Evolutionary conservation across 2,888 invertebrate genomes (phyloP).

Genomic region (Cheilosia scutellata): DNA sequence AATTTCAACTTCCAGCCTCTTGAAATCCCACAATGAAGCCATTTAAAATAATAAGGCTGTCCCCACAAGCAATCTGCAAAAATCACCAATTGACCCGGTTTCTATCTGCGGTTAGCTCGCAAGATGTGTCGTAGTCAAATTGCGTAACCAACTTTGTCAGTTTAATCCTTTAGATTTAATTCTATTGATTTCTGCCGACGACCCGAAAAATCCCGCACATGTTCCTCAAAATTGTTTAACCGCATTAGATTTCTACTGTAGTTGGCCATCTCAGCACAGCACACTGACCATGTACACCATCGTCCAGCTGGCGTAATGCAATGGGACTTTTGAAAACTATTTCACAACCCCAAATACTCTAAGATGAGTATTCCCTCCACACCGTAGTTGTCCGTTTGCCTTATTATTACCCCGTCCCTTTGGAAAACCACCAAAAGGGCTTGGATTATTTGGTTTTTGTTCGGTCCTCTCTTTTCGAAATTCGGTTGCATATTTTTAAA

Average conservation of each 20-base stretch:
- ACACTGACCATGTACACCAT: neutral
- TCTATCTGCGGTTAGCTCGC: neutral
- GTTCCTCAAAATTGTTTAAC: constrained; percentile 39
- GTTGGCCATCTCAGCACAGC: constrained; percentile 3
- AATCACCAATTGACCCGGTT: neutral
- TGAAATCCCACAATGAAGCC: neutral
- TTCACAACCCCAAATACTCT: neutral
- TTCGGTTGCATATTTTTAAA: constrained; percentile 45
- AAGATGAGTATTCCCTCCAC: neutral
- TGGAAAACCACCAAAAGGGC: neutral
- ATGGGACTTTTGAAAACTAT: constrained; percentile 8
- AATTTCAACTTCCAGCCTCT: too few relatives aligned
- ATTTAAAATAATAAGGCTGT: constrained; percentile 5
- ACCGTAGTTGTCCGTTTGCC: constrained; percentile 25
- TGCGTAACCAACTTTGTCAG: neutral
- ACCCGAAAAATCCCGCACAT: constrained; percentile 19
- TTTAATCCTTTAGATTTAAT: constrained; percentile 36
- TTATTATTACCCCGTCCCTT: constrained; percentile 5
- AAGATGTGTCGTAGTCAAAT: neutral
- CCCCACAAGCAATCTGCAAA: neutral
- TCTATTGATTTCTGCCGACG: constrained; percentile 29
- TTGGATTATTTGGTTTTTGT: constrained; percentile 49
- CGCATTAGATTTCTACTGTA: neutral
- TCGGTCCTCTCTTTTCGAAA: constrained; percentile 32
- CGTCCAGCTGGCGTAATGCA: constrained; percentile 16